These are phyloP conservation scores for Hoplodrina ambigua DNA, from an alignment of 2,888 invertebrate genomes.

Conservation along the genomic window DNA sequence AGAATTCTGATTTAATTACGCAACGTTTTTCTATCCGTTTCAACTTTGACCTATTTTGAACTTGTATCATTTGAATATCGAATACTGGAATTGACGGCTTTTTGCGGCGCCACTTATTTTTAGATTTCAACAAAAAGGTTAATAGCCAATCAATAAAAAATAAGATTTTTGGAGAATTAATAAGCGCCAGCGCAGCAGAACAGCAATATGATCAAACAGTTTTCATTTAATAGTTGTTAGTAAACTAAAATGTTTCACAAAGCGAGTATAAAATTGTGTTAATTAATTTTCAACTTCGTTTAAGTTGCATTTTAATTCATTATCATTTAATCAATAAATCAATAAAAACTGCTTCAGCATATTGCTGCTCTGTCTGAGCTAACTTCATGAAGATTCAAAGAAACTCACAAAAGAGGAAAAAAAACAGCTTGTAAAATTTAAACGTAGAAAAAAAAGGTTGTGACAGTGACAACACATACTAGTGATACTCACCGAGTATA, in stretches of 20 bases:
- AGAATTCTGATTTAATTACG: neutral
- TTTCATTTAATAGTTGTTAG: neutral
- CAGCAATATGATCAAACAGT: neutral
- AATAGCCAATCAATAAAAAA: conserved; percentile 5
- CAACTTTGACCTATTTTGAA: conserved; percentile 38
- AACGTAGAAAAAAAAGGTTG: neutral
- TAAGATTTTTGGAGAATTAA: neutral
- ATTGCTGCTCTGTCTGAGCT: no score
- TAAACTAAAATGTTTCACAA: no score
- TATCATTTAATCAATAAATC: no score
- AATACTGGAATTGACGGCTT: neutral
- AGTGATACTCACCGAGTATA: conserved; percentile 10
- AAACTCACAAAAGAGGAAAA: neutral
- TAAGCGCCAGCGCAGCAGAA: neutral
- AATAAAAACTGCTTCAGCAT: no score
- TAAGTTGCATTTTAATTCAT: no score
- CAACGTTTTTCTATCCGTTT: conserved; percentile 2
- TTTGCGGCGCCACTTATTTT: neutral
- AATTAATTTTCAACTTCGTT: no score
- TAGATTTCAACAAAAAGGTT: conserved; percentile 1
- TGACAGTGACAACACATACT: conserved; percentile 1
- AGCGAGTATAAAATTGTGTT: no score
- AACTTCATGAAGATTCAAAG: no score
- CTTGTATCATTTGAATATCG: conserved; percentile 23
- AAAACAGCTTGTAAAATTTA: no score